Conservation (phyloP, 2,888 invertebrate genomes). For the Eustalomyia histrio region DNA sequence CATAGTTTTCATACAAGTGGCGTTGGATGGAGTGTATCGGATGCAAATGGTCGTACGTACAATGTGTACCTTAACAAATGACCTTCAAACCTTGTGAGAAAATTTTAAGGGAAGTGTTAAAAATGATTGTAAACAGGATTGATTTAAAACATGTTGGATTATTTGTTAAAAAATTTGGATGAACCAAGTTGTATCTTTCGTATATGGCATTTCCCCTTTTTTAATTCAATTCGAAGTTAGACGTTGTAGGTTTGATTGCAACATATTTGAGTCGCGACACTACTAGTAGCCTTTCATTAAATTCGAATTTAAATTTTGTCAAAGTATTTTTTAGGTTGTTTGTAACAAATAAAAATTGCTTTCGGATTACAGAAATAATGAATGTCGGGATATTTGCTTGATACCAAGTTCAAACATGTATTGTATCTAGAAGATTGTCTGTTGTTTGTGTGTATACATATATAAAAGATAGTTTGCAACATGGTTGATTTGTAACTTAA, state of each 20-base stretch:
- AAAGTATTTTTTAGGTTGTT: not conserved
- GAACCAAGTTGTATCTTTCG: not conserved
- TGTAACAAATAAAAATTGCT: not conserved
- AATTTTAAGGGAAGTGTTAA: not conserved
- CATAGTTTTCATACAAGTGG: not conserved
- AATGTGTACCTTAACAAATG: constrained; percentile 29
- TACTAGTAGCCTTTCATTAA: not conserved
- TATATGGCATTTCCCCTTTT: not conserved
- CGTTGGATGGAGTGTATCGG: not conserved
- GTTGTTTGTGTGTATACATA: not conserved
- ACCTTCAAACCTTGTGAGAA: constrained; percentile 50
- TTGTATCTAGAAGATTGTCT: constrained; percentile 11
- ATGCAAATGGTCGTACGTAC: not conserved
- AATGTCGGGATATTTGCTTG: too few relatives aligned
- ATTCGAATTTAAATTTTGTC: too few relatives aligned
- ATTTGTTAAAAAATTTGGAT: not conserved
- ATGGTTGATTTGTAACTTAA: not conserved
- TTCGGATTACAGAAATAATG: too few relatives aligned
- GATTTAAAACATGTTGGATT: not conserved
- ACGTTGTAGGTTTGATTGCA: not conserved
- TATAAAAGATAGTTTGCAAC: not conserved
- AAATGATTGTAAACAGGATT: not conserved
- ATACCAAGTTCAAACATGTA: not conserved
- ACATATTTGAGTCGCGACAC: not conserved
- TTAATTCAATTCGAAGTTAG: not conserved